phyloP scores from a whole-genome alignment of 2,797 vertebrate species.

The Tarsius wallacei region DNA sequence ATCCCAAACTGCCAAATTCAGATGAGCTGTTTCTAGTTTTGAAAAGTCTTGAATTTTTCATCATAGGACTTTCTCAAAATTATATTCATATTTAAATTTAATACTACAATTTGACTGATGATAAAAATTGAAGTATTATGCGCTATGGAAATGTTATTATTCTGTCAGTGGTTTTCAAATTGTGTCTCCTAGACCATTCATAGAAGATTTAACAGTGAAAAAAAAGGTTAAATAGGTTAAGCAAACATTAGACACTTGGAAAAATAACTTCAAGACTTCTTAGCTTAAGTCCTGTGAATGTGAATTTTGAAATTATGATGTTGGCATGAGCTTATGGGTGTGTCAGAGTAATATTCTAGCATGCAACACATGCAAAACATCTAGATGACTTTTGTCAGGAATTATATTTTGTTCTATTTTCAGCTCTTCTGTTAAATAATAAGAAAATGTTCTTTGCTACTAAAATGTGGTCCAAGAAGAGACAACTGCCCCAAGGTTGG shows the following conservation, averaged over 20 bases:
- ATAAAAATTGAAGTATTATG: not conserved
- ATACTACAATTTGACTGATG: conserved; percentile 17
- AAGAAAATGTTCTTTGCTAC: not conserved
- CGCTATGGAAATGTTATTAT: not conserved
- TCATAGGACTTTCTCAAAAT: conserved; percentile 40
- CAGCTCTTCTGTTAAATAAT: not conserved
- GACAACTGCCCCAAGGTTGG: not conserved
- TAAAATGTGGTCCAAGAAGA: not conserved
- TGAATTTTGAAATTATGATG: not conserved
- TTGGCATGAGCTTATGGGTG: not conserved
- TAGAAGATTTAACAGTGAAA: not conserved
- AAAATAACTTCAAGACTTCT: not conserved
- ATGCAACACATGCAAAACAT: not conserved
- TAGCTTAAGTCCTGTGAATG: not conserved
- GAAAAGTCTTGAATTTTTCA: conserved; percentile 44
- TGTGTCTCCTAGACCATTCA: conserved; percentile 5
- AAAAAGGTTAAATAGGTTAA: not conserved
- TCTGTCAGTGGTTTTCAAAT: conserved; percentile 55
- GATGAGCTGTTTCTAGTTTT: conserved; percentile 28
- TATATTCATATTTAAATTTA: conserved; percentile 45
- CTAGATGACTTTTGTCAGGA: not conserved
- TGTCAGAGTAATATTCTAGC: not conserved
- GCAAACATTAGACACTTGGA: not conserved
- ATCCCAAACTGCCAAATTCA: not conserved
- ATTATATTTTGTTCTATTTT: not conserved